Evolutionary conservation across 1,140 invertebrate species (phyloP).

Genomic region (Eriosoma lanigerum): DNA sequence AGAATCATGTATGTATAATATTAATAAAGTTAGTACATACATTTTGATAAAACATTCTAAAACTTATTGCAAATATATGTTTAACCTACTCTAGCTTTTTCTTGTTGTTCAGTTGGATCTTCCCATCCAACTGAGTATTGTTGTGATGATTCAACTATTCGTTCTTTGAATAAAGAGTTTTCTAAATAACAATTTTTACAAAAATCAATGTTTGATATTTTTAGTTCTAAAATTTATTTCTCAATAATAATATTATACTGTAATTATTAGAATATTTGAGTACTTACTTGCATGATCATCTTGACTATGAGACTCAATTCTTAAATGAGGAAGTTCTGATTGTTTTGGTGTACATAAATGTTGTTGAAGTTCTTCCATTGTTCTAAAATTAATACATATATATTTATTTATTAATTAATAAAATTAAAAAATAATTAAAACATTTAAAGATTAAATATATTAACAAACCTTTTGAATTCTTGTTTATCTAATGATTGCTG

Average conservation of each 20-base stretch:
- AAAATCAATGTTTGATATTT: too few relatives aligned
- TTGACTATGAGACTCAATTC: conserved; percentile 34
- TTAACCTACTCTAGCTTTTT: conserved; percentile 43
- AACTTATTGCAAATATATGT: background rate
- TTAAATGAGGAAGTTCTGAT: background rate
- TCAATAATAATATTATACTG: too few relatives aligned
- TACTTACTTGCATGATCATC: conserved; percentile 46
- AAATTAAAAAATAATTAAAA: too few relatives aligned
- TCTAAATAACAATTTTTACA: background rate
- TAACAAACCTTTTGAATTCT: conserved; percentile 37
- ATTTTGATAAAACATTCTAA: background rate
- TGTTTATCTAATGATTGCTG: conserved; percentile 46
- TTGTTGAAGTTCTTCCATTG: conserved; percentile 41
- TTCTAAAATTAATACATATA: background rate
- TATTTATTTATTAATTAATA: too few relatives aligned
- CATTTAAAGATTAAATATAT: background rate
- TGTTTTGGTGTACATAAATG: conserved; percentile 35
- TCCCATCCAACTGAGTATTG: conserved; percentile 47
- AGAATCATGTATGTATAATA: background rate
- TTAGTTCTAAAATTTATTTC: too few relatives aligned
- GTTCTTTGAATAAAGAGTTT: conserved; percentile 40
- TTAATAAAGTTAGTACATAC: too few relatives aligned
- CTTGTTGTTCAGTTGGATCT: conserved; percentile 50
- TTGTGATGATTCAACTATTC: conserved; percentile 40
- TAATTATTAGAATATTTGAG: background rate